phyloP scores from a whole-genome alignment of 2,797 vertebrate species.

The Falco columbarius region DNA sequence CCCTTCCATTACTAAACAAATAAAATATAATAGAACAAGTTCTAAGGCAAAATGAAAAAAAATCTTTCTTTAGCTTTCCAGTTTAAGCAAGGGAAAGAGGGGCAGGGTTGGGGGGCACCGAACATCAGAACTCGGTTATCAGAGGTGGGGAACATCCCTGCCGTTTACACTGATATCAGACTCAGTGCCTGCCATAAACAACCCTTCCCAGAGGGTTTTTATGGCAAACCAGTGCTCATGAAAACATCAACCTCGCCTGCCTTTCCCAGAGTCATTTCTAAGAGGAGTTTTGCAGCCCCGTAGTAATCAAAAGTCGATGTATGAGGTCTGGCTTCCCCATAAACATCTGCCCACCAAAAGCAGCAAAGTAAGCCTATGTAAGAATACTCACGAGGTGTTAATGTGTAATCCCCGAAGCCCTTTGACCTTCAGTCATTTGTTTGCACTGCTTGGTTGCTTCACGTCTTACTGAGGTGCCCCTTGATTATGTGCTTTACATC shows the following conservation, averaged over 20 bases:
- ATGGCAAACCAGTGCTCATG: neutral
- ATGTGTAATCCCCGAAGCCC: neutral
- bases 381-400: neutral
- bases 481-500: neutral
- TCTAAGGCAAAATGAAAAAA: neutral
- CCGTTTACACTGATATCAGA: neutral
- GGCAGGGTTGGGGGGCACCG: rapidly evolving
- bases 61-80: neutral
- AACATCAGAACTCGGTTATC: neutral
- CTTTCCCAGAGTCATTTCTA: neutral
- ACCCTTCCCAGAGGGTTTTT: neutral
- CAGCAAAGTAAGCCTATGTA: neutral
- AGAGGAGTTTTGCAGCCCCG: neutral
- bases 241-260: neutral
- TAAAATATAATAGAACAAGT: neutral
- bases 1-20: neutral
- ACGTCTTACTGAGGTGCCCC: neutral
- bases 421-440: neutral
- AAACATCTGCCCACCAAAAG: neutral
- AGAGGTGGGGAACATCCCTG: neutral
- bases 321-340: neutral
- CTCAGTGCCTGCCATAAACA: neutral
- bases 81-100: neutral
- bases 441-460: neutral
- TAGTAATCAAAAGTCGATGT: neutral